Percentiles rank a stretch among this genome's conserved stretches.
Evolutionary conservation across 2,888 invertebrate genomes (phyloP).

Genomic region (Rhodophaea formosa): DNA sequence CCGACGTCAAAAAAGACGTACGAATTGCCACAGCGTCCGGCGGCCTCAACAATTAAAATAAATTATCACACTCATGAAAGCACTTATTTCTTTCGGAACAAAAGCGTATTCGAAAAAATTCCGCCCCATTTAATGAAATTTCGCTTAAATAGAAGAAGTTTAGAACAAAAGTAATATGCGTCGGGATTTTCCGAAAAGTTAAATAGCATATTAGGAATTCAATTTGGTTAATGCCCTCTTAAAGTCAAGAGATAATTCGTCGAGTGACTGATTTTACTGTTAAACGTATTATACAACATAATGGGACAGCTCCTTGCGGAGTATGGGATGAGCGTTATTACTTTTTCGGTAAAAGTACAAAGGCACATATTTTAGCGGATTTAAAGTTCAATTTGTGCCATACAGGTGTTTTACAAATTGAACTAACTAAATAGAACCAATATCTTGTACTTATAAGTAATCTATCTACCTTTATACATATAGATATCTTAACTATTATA

Average conservation of each 20-base stretch:
- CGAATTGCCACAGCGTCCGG: conserved; percentile 23
- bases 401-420: too few relatives aligned
- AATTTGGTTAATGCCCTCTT: conserved; percentile 63
- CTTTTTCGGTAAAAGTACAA: too few relatives aligned
- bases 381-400: too few relatives aligned
- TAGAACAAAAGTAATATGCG: conserved; percentile 64
- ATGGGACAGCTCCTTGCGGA: too few relatives aligned
- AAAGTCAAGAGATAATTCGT: conserved; percentile 32
- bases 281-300: too few relatives aligned
- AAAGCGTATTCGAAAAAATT: conserved; percentile 45
- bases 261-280: not conserved
- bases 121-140: conserved; percentile 57
- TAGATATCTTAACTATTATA: too few relatives aligned
- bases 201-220: conserved; percentile 72
- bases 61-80: conserved; percentile 50
- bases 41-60: conserved; percentile 54
- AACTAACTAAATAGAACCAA: too few relatives aligned
- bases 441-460: too few relatives aligned
- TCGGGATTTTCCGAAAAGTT: conserved; percentile 64
- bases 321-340: too few relatives aligned
- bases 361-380: too few relatives aligned
- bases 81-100: conserved; percentile 40
- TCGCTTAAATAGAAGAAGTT: conserved; percentile 64
- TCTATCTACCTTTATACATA: too few relatives aligned
- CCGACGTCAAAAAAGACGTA: not conserved